Base-by-base conservation (phyloP, 1,140 invertebrate genomes). In the Bombus cullumanus region DNA sequence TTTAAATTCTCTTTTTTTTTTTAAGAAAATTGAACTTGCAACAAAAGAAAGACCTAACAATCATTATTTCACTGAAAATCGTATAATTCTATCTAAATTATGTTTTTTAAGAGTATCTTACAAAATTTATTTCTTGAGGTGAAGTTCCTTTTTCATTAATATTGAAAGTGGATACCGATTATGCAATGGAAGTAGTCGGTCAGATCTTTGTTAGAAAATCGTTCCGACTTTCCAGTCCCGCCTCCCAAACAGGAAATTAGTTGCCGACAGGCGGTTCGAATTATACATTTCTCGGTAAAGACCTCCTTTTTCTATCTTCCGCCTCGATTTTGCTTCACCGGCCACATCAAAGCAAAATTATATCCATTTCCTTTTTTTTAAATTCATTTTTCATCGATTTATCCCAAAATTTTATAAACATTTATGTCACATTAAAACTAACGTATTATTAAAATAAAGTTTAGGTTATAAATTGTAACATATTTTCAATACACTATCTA, bases 231-330 rank as follows among this genome's bases (percentile, higher is more conserved):
- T 57, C 10, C 69, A 62, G 77, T 47, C 80, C 75, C 89, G 88
- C 85, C 88, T 62, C 22, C n/a, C 47, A n/a, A 86, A 90, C 91
- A 81, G 89, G 90, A 91, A 92, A 91, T 92, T 91, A 87, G 85
- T 83, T 85, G 90, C 78, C 86, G 87, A 91, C 91, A 92, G 87
- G 90, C 91, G 89, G 87, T 87, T 83, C 85, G 79, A 91, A 91
- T 92, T 92, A 91, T 90, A 83, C 86, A 90, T 92, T 91, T 89
- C 90, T 76, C 43, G 69, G 59, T 77, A 71, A 31, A 66, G 81
- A 86, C 69, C 47, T 37, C 57, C 77, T 74, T 84, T 88, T 86
- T 57, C 31, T 84, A 81, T 85, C 76, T 84, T 90, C 71, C 72
- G 64, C 39, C 77, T 73, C 47, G 43, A 85, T 88, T 91, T 73